Evolutionary conservation across 1,140 invertebrate genomes (phyloP).

Genomic region (Aleiodes sp.): DNA sequence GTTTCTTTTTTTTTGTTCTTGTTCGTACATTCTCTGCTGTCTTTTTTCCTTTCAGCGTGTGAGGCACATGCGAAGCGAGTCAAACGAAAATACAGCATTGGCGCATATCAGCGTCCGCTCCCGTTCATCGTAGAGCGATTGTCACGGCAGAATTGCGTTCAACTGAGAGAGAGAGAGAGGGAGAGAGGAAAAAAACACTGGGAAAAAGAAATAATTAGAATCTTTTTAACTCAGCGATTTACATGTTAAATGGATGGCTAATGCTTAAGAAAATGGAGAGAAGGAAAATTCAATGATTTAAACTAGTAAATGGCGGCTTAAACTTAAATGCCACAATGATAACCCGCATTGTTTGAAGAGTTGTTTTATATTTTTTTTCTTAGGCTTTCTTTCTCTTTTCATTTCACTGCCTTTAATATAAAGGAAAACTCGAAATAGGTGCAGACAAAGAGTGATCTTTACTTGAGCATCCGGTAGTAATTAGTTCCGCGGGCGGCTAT

Average conservation of each 20-base stretch:
- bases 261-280: background rate
- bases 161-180: background rate
- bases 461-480: conserved; percentile 33
- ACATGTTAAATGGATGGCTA: background rate
- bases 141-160: conserved; percentile 38
- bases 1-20: conserved; percentile 42
- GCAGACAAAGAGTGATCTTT: conserved; percentile 34
- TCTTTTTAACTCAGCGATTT: background rate
- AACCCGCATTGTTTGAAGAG: too few relatives aligned
- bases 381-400: too few relatives aligned
- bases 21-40: conserved; percentile 36
- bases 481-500: conserved; percentile 36
- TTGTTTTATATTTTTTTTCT: background rate
- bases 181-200: conserved; percentile 11
- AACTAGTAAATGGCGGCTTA: background rate
- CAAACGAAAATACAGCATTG: conserved; percentile 50
- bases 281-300: conserved; percentile 7
- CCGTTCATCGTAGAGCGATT: conserved; percentile 44
- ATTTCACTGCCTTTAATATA: background rate
- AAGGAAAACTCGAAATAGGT: conserved; percentile 14
- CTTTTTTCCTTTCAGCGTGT: conserved; percentile 3
- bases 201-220: conserved; percentile 3
- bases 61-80: conserved; percentile 42
- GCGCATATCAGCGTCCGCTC: conserved; percentile 41
- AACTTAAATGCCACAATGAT: conserved; percentile 5